Base-by-base conservation (phyloP, 2,797 vertebrate species). In the Anas flavirostris region DNA sequence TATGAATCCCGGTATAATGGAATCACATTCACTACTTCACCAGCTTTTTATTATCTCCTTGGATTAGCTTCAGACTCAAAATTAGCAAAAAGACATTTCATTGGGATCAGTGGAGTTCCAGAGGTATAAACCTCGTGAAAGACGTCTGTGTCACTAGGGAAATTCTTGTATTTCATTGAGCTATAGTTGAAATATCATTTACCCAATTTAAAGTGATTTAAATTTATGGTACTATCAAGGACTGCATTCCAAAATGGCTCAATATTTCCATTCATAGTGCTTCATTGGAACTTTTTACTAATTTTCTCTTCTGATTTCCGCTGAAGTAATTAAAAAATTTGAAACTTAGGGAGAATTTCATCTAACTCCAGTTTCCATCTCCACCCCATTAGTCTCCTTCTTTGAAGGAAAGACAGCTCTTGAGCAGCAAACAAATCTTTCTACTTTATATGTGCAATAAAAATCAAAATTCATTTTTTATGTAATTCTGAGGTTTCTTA, bases 151-250 rank as follows among this genome's bases (percentile, higher is more conserved):
- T 84, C 87, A 79, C 59, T 73, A 41, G 82, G 43, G 74, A 93
- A 90, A 79, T 88, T 76, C n/a, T 81, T 91, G 52, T 85, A 82
- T 94, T 94, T 94, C 44, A 39, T 63, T 88, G 69, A 95, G 69
- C 55, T 92, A 8, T 72, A 91, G 53, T 37, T 91, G n/a, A 86
- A 90, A 90, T 82, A 91, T 82, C 63, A 74, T 91, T 86, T 95
- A 60, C 66, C 46, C 73, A 79, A 41, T 84, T 93, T 74, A 83
- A 87, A 94, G 56, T 79, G 21, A 84, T 90, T 91, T 83, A 82
- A 85, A 90, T 93, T 90, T 92, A 86, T 91, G 59, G 37, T 62
- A 44, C 8, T 72, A 59, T 81, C 55, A 86, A 62, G 55, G 78
- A 55, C 46, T 79, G 58, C 84, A 67, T 94, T 93, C 10, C 87